Percentiles rank a stretch among this genome's conserved stretches.
phyloP scores from a whole-genome alignment of 1,140 invertebrate genomes.

The Lordiphosa stackelbergi region DNA sequence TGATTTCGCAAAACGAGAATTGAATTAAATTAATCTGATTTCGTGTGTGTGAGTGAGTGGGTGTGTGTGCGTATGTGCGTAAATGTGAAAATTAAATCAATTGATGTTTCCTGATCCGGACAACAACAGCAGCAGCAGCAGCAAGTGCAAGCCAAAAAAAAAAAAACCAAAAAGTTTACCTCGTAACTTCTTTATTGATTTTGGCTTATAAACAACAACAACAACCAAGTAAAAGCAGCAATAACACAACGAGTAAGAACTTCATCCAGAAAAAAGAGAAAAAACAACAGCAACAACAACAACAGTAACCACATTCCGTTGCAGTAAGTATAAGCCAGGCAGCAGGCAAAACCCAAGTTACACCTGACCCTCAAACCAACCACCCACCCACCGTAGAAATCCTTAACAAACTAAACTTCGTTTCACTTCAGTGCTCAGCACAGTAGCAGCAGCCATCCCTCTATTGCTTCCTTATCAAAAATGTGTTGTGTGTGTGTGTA shows the following conservation, averaged over 20 bases:
- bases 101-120: conserved; percentile 4
- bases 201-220: conserved; percentile 28
- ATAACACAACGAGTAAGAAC: conserved; percentile 45
- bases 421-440: conserved; percentile 58
- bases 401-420: conserved; percentile 51
- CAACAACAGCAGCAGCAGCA: conserved; percentile 18
- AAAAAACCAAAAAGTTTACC: conserved; percentile 17
- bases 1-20: conserved; percentile 57
- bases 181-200: conserved; percentile 42
- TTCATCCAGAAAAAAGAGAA: conserved; percentile 9
- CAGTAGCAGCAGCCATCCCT: conserved; percentile 28
- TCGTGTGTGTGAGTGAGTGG: conserved; percentile 7
- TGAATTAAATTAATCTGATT: conserved; percentile 71
- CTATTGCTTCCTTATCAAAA: conserved; percentile 72
- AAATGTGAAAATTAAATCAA: conserved; percentile 41
- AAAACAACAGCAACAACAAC: too few species aligned
- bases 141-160: conserved; percentile 45
- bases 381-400: conserved; percentile 26
- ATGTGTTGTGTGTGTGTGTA: conserved; percentile 40
- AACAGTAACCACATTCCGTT: conserved; percentile 39
- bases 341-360: conserved; percentile 30
- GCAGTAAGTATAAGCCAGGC: conserved; percentile 61
- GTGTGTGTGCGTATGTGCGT: conserved; percentile 14
- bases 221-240: conserved; percentile 29
- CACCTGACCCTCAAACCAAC: conserved; percentile 21